Base-by-base conservation (phyloP, 1,140 invertebrate genomes). In the Parapsyche elsis region DNA sequence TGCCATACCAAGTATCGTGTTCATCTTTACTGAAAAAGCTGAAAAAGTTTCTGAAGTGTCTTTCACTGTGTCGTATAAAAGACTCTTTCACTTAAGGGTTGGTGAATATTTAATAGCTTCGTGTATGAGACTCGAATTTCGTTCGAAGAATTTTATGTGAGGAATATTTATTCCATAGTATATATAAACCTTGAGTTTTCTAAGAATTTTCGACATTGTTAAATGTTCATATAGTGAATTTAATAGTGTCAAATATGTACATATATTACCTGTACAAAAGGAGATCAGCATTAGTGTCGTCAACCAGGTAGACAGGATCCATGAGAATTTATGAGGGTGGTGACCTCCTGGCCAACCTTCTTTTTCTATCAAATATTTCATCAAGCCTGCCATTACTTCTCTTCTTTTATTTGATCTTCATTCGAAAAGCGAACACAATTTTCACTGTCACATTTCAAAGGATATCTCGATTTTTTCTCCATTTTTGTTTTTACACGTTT, bases 311-410 rank as follows among this genome's bases (percentile, higher is more conserved):
- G 77, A 53, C 24, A 53, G 21, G 19, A 45, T 23, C 9, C 16
- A 26, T n/a, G 30, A n/a, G 0, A 9, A n/a, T 38, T 59, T 53
- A 24, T 76, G 53, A 64, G 9, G 46, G 49, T 57, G 26, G n/a
- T 23, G 24, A 30, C 71, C 70, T n/a, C 76, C 38, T 61, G 16
- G 30, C 46, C 78, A 74, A 24, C 71, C 76, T 53, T 67, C 59
- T 10, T 49, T 61, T 53, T 24, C 45, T 24, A 71, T 75, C 73
- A 53, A 76, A 44, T 82, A 53, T 67, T 78, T 71, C 46, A 57
- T 78, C 71, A 75, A 75, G 44, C 79, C 79, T 16, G 78, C 81
- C 81, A 82, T 82, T 74, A 82, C 76, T 80, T 75, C 23, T 75
- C 19, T 61, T 77, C 67, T 73, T 78, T 64, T 26, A 71, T 73